Conservation (phyloP, 2,113 vertebrate genomes). For the Urocolius indicus region DNA sequence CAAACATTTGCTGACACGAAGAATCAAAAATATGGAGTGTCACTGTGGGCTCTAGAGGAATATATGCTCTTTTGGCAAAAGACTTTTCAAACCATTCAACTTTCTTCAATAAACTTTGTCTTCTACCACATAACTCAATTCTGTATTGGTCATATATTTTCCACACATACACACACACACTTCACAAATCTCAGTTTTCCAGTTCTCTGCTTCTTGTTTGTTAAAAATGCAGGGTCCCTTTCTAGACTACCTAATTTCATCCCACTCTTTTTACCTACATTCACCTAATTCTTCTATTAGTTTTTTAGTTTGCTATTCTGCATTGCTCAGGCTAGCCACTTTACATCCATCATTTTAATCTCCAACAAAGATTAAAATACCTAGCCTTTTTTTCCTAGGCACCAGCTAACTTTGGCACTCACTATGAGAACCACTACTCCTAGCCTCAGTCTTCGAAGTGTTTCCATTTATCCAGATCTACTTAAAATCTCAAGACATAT, state of each 20-base stretch:
- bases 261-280: not conserved
- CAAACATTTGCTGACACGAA: not conserved
- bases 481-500: not conserved
- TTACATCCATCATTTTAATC: not conserved
- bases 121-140: not conserved
- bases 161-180: too few relatives aligned
- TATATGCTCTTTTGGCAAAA: not conserved
- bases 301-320: not conserved
- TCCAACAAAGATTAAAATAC: not conserved
- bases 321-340: not conserved
- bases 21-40: not conserved
- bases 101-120: not conserved
- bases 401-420: not conserved
- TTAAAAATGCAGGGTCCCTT: not conserved
- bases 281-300: not conserved
- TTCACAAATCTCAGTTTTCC: not conserved
- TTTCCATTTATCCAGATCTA: not conserved
- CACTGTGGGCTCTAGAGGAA: not conserved
- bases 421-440: not conserved
- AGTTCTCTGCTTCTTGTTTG: not conserved
- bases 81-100: not conserved
- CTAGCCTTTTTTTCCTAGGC: accelerated
- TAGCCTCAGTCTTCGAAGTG: not conserved
- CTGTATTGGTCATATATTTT: accelerated
- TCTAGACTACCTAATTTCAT: not conserved